Conservation (phyloP, 2,113 vertebrate species). For the Anarhynchus alexandrinus region DNA sequence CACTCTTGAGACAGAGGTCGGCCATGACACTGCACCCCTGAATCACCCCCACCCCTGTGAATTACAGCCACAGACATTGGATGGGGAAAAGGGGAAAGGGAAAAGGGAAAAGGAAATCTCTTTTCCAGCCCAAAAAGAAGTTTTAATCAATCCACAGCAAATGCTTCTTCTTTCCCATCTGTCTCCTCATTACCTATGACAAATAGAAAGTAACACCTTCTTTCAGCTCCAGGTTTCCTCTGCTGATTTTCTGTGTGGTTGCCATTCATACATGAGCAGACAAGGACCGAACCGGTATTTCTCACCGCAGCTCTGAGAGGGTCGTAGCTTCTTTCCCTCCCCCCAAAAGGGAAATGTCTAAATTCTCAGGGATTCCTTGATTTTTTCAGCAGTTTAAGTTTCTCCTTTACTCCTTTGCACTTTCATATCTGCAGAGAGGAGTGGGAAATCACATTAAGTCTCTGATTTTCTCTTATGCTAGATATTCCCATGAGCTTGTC, state of each 20-base stretch:
- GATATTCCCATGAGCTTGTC: not conserved
- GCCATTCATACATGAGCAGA: not conserved
- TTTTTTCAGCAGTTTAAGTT: not conserved
- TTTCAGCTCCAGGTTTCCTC: not conserved
- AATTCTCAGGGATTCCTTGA: not conserved
- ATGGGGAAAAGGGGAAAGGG: not conserved
- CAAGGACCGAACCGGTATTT: not conserved
- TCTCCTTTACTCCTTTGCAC: not conserved
- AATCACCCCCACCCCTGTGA: not conserved
- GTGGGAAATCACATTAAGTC: not conserved
- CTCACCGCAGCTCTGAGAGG: not conserved
- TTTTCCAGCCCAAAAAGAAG: not conserved
- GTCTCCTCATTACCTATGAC: not conserved
- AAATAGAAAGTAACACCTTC: constrained; percentile 25
- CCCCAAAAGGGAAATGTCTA: not conserved
- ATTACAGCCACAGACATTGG: not conserved
- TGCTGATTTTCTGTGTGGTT: not conserved
- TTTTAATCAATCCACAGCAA: not conserved
- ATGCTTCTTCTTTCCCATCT: not conserved
- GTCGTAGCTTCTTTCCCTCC: not conserved
- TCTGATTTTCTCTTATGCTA: not conserved
- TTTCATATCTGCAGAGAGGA: not conserved
- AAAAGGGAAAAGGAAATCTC: not conserved
- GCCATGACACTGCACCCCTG: not conserved
- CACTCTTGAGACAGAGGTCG: not conserved